phyloP scores from a whole-genome alignment of 37 sponge, comb jelly and placozoan genomes.

The Beroe ovata region DNA sequence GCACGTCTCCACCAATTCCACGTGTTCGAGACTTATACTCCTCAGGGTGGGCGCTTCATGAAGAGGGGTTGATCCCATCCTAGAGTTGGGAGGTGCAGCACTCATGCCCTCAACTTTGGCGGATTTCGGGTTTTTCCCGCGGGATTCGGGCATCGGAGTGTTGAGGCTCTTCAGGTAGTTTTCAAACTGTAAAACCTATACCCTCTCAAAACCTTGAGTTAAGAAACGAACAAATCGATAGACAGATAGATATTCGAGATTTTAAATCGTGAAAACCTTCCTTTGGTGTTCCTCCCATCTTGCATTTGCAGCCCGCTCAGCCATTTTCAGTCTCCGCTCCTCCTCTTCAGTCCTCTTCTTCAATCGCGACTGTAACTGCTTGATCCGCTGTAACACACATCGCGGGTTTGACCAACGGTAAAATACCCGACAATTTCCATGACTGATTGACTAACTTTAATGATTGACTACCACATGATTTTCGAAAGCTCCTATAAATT shows the following conservation, averaged over 20 bases:
- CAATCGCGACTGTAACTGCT: slow-evolving; percentile 32
- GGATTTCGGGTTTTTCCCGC: background rate
- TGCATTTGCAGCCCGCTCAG: slow-evolving; percentile 15
- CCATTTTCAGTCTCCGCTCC: slow-evolving; percentile 23
- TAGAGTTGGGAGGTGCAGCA: background rate
- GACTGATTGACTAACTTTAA: no score
- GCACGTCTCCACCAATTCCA: slow-evolving; percentile 19
- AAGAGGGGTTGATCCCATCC: background rate
- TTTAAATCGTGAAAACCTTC: no score
- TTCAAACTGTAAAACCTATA: slow-evolving; percentile 36
- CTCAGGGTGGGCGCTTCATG: background rate
- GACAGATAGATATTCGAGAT: no score
- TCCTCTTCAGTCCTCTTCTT: slow-evolving; percentile 44
- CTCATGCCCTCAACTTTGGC: background rate
- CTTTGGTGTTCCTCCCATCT: slow-evolving; percentile 57
- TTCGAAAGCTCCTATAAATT: no score
- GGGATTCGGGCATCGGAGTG: background rate
- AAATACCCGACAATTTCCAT: no score
- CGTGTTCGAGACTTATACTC: background rate
- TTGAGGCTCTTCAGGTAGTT: slow-evolving; percentile 1
- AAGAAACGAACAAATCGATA: no score
- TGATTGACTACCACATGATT: no score
- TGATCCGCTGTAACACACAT: slow-evolving; percentile 42
- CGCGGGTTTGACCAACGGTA: no score
- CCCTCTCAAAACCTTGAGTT: no score